Evolutionary conservation across 2,797 vertebrate species (phyloP).

Genomic region (Peromyscus nudipes): DNA sequence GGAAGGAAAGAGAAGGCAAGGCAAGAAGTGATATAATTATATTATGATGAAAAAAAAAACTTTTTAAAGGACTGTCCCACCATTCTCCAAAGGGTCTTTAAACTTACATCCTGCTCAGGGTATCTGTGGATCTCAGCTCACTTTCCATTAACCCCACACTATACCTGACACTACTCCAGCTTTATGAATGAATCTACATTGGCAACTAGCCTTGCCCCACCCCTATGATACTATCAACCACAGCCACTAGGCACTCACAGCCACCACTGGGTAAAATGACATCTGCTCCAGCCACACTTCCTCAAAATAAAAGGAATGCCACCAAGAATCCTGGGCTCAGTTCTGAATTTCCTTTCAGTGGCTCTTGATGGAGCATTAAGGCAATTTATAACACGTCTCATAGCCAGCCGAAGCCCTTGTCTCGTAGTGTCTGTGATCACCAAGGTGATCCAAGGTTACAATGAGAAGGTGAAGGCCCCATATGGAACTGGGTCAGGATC

Average conservation of each 20-base stretch:
- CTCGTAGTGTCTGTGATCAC: neutral
- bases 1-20: neutral
- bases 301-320: neutral
- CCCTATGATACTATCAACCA: neutral
- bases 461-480: neutral
- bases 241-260: neutral
- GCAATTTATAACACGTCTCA: neutral
- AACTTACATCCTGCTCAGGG: neutral
- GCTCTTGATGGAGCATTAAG: neutral
- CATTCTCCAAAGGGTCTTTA: neutral
- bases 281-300: neutral
- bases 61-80: neutral
- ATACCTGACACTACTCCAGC: neutral
- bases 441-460: constrained; percentile 11
- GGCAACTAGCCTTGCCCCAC: neutral
- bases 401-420: neutral
- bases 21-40: neutral
- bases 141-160: too few species aligned
- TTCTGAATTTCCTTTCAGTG: constrained; percentile 11
- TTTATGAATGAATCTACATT: neutral
- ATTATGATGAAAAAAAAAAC: neutral
- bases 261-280: neutral
- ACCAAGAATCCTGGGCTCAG: neutral
- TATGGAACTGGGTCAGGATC: constrained; percentile 59
- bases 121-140: neutral